Percentiles rank a stretch among this genome's conserved stretches.
These are phyloP conservation scores for Hemaris fuciformis DNA, from an alignment of 2,888 invertebrate genomes.

Conservation along the genomic window DNA sequence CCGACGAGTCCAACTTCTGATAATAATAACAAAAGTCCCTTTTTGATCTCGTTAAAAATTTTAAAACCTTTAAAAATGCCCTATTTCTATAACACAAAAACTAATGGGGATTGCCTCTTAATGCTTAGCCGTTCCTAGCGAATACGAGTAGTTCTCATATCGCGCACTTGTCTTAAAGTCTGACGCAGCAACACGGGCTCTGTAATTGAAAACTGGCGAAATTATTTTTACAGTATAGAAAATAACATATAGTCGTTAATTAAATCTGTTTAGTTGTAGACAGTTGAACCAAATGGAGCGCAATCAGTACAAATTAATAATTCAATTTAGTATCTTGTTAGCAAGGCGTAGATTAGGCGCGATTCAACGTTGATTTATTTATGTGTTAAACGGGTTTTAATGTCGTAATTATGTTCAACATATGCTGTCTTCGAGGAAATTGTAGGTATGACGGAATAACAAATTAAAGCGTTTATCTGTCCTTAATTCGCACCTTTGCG, in stretches of 20 bases:
- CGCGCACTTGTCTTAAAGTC: not conserved
- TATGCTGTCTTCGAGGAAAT: not conserved
- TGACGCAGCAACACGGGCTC: not conserved
- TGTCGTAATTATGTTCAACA: not conserved
- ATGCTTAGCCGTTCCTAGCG: not conserved
- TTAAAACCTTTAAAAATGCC: no score
- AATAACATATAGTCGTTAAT: not conserved
- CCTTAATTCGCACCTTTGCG: not conserved
- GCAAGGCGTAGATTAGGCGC: not conserved
- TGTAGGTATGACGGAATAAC: not conserved
- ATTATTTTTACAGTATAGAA: not conserved
- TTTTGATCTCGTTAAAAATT: no score
- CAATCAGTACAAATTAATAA: constrained; percentile 9
- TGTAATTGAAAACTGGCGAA: not conserved
- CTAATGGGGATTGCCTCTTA: no score
- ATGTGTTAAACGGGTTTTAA: not conserved
- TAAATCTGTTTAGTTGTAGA: not conserved
- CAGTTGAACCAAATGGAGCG: not conserved
- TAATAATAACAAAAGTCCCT: no score
- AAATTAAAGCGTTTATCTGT: not conserved
- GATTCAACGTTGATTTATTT: not conserved
- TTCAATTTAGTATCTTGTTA: not conserved
- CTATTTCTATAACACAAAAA: no score
- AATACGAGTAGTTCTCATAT: not conserved
- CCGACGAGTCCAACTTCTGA: no score